A percentile compares a stretch with the other conserved stretches of the same genome.
These are phyloP conservation scores for Rhinichthys osculus DNA, from an alignment of 2,797 vertebrate genomes.

Conservation along the genomic window DNA sequence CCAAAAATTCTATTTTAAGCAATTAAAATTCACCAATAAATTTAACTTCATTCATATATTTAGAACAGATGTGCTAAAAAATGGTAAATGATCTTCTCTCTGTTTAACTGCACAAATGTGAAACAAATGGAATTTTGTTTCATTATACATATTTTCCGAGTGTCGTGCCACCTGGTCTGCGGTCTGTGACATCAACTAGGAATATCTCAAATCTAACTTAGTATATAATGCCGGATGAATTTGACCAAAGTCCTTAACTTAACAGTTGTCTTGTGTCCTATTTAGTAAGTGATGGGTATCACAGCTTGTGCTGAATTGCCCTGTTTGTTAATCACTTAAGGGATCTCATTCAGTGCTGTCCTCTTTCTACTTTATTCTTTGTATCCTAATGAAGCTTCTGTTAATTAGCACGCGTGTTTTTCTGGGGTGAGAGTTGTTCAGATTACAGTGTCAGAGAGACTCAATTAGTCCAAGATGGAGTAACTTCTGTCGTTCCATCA, in stretches of 20 bases:
- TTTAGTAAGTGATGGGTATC: slow-evolving; percentile 14
- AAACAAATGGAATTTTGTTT: neutral
- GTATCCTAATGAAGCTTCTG: slow-evolving; percentile 47
- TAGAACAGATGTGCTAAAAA: neutral
- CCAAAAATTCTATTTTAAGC: neutral
- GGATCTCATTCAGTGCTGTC: slow-evolving; percentile 39
- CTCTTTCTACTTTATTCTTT: slow-evolving; percentile 32
- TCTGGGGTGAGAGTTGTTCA: slow-evolving; percentile 55
- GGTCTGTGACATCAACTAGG: neutral
- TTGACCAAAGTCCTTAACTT: slow-evolving; percentile 20
- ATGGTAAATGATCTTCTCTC: neutral
- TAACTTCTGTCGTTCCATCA: slow-evolving; percentile 62
- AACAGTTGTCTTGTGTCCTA: slow-evolving; percentile 33
- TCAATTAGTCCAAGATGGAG: slow-evolving; percentile 65
- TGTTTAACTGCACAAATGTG: neutral
- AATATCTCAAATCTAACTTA: neutral
- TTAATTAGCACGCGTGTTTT: slow-evolving; percentile 58
- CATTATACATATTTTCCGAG: neutral
- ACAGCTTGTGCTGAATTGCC: neutral
- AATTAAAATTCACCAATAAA: neutral
- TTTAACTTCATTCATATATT: neutral
- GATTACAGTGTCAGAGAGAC: slow-evolving; percentile 62
- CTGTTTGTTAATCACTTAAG: slow-evolving; percentile 48
- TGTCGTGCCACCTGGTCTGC: neutral
- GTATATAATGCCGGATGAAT: slow-evolving; percentile 22